These are phyloP conservation scores for Troides aeacus DNA, from an alignment of 2,888 invertebrate genomes.

Conservation along the genomic window DNA sequence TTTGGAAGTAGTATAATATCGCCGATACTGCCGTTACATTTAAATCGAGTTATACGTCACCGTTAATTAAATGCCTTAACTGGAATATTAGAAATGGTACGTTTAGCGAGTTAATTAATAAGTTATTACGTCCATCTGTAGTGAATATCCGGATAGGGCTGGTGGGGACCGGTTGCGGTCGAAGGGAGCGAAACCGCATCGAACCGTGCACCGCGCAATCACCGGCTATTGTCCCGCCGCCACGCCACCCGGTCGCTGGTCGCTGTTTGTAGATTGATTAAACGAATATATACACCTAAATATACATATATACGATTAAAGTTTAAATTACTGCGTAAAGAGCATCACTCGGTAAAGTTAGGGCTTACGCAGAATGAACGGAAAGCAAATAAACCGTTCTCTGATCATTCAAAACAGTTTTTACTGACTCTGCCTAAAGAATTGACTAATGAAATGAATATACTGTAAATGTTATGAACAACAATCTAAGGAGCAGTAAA, in stretches of 20 bases:
- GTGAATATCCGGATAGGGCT: slow-evolving; percentile 48
- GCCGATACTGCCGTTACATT: neutral
- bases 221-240: slow-evolving; percentile 50
- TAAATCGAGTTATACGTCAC: neutral
- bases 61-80: neutral
- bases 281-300: slow-evolving; percentile 9
- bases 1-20: neutral
- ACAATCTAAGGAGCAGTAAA: too few species aligned
- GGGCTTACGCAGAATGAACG: neutral
- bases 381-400: too few species aligned
- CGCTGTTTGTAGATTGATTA: slow-evolving; percentile 19
- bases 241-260: slow-evolving; percentile 9
- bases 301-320: neutral
- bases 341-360: neutral
- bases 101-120: slow-evolving; percentile 46
- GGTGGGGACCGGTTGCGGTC: slow-evolving; percentile 40
- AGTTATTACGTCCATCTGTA: slow-evolving; percentile 46
- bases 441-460: too few species aligned
- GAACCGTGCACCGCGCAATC: slow-evolving; percentile 52
- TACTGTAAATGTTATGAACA: too few species aligned
- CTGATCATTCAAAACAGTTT: too few species aligned
- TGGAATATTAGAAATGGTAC: slow-evolving; percentile 11
- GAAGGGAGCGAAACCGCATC: slow-evolving; percentile 53
- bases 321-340: neutral
- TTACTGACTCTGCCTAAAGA: too few species aligned